These are phyloP conservation scores for Pyralis farinalis DNA, from an alignment of 2,888 invertebrate genomes.

Conservation along the genomic window DNA sequence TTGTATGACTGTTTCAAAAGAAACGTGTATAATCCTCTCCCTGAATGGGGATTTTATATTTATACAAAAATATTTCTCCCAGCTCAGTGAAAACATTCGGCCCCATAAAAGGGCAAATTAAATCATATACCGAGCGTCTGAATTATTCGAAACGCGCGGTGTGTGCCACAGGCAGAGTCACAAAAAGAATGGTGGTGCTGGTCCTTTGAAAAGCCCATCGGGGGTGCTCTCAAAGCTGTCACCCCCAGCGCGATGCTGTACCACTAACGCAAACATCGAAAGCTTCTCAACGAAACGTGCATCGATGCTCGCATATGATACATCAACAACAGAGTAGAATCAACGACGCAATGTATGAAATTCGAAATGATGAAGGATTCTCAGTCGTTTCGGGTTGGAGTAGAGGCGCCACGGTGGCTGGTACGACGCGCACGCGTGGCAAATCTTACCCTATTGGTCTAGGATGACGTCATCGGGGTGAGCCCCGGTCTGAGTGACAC, in stretches of 20 bases:
- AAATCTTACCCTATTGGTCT: constrained; percentile 72
- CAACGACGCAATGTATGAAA: constrained; percentile 53
- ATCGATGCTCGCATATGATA: constrained; percentile 34
- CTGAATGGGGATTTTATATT: constrained; percentile 30
- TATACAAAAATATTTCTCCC: constrained; percentile 41
- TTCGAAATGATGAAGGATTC: constrained; percentile 28
- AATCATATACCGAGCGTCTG: constrained; percentile 72
- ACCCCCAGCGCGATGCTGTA: constrained; percentile 67
- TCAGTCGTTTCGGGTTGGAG: constrained; percentile 34
- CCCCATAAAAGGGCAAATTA: constrained; percentile 71
- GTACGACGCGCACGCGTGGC: constrained; percentile 63
- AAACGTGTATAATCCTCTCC: constrained; percentile 27
- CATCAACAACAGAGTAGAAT: constrained; percentile 32
- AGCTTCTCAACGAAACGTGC: constrained; percentile 30
- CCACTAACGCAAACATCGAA: constrained; percentile 51
- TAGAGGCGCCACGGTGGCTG: constrained; percentile 72
- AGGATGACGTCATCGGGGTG: constrained; percentile 79
- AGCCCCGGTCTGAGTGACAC: constrained; percentile 71
- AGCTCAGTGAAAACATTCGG: constrained; percentile 40
- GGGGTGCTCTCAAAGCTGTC: constrained; percentile 74
- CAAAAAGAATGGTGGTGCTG: constrained; percentile 69
- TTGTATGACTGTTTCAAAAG: constrained; percentile 13
- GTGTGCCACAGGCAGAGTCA: constrained; percentile 54
- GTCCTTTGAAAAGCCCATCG: constrained; percentile 75
- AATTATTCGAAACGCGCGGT: constrained; percentile 72